Conservation (phyloP, 2,113 vertebrate genomes). For the Myotis davidii region DNA sequence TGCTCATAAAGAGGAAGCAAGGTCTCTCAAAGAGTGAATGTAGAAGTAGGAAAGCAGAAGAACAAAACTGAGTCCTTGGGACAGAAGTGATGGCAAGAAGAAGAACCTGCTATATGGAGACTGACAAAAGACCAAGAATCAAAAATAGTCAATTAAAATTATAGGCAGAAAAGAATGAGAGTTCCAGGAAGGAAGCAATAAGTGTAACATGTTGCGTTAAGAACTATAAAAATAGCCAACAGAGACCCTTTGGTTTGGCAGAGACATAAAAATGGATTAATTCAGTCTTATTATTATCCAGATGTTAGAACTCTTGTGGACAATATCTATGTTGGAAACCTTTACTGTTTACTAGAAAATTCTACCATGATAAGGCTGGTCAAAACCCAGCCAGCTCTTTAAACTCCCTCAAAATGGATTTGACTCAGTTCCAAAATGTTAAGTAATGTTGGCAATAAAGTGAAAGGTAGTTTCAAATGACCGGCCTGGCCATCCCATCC, state of each 20-base stretch:
- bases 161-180: background rate
- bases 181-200: background rate
- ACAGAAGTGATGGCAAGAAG: background rate
- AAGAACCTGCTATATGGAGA: background rate
- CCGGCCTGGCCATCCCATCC: background rate
- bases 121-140: background rate
- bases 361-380: background rate
- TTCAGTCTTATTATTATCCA: background rate
- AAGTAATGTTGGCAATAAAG: constrained; percentile 48
- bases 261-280: constrained; percentile 11
- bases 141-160: background rate
- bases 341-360: constrained; percentile 41
- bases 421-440: constrained; percentile 52
- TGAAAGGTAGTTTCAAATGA: constrained; percentile 50
- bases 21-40: background rate
- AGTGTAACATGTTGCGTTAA: background rate
- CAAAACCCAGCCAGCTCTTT: constrained; percentile 8
- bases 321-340: background rate
- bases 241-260: background rate
- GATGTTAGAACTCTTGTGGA: background rate
- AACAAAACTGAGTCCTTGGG: background rate
- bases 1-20: background rate
- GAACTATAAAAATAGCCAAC: background rate
- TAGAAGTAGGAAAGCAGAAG: background rate
- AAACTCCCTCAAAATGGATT: constrained; percentile 4